Conservation (phyloP, 2,888 invertebrate species). For the Mechanitis messenoides region DNA sequence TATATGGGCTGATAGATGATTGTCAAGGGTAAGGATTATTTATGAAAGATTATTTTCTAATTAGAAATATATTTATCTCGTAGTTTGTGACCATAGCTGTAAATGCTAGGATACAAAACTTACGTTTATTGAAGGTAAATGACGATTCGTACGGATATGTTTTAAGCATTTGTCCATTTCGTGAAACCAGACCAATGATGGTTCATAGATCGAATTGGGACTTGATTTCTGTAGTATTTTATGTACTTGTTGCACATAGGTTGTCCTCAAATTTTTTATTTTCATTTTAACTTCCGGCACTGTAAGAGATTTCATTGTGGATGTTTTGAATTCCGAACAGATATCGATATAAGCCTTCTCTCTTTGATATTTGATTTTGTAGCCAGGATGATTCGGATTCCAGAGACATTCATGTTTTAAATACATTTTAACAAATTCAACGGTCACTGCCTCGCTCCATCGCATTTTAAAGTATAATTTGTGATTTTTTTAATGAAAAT, state of each 20-base stretch:
- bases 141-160: conserved; percentile 48
- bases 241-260: conserved; percentile 65
- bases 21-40: too few species aligned
- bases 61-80: too few species aligned
- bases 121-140: conserved; percentile 37
- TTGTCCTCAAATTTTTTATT: conserved; percentile 69
- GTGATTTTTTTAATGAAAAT: not conserved
- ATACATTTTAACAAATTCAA: conserved; percentile 69
- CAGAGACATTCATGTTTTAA: conserved; percentile 69
- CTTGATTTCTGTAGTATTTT: conserved; percentile 63
- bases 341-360: conserved; percentile 57
- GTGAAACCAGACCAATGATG: conserved; percentile 62
- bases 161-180: conserved; percentile 65
- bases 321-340: conserved; percentile 46
- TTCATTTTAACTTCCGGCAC: conserved; percentile 66
- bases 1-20: too few species aligned
- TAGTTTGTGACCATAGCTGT: not conserved
- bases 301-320: conserved; percentile 47
- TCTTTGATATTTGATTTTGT: conserved; percentile 57
- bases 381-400: conserved; percentile 60
- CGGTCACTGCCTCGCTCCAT: conserved; percentile 67
- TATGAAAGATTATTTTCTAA: too few species aligned
- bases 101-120: conserved; percentile 23
- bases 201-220: conserved; percentile 55
- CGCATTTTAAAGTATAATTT: conserved; percentile 43